Evolutionary conservation across 1,140 invertebrate species (phyloP), one percentile per base, ranked within the genome.

Genomic region (Acyrthosiphon pisum): DNA sequence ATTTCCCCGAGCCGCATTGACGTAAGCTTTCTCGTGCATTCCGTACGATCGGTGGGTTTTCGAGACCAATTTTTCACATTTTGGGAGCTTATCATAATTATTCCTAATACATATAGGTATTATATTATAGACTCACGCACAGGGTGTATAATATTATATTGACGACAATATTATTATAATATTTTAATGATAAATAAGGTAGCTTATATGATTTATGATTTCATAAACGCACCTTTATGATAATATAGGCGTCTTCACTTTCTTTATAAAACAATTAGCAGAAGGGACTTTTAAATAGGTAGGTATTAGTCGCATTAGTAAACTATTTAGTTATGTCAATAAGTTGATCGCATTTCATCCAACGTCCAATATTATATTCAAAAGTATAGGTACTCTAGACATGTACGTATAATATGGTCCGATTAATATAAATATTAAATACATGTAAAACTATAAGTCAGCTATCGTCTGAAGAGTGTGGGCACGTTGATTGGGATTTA

Each of bases 351-450:
- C 3, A 48, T 48, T 46, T 87, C 44, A n/a, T 87, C 30, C 46
- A 87, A 87, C 30, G 86, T 87, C 30, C 46, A 35, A 48, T 30
- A 87, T 87, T 87, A 87, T 87, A 50, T 50, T 87, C n/a, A 14
- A n/a, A 87, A 48, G 44, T 87, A 41, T 41, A 87, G 86, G 86
- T 48, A 87, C 84, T 87, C 84, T n/a, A 87, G 18, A 48, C 30
- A 86, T 30, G 30, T 4, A 84, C 35, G 18, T 83, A 48, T 48
- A n/a, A 11, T 26, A 50, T 48, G 1, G 18, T n/a, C 30, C 44
- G n/a, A 48, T 48, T 35, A 48, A 87, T 50, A n/a, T 87, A n/a
- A 84, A 50, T 35, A n/a, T n/a, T 87, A n/a, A 84, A 50, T 35
- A n/a, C 46, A 37, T 35, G 18, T 87, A 48, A 48, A 87, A 87